A percentile compares a stretch with the other conserved stretches of the same genome.
These are phyloP conservation scores for Alitta virens DNA, from an alignment of 2,888 invertebrate genomes.

Conservation along the genomic window DNA sequence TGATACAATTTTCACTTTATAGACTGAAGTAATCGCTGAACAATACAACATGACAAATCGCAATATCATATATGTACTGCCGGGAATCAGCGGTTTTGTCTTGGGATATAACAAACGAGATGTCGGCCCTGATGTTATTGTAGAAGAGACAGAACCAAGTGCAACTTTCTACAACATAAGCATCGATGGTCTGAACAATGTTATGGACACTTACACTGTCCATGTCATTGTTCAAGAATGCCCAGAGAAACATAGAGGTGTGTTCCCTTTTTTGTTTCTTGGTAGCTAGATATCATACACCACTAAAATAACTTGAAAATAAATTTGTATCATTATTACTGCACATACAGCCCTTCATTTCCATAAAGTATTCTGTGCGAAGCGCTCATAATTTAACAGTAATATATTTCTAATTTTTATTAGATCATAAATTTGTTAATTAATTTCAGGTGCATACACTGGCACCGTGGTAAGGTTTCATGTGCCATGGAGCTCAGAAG, in stretches of 20 bases:
- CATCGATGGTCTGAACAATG: constrained; percentile 22
- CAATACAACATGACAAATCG: constrained; percentile 25
- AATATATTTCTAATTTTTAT: neutral
- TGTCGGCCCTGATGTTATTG: constrained; percentile 1
- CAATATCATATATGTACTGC: constrained; percentile 5
- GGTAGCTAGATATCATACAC: too few species aligned
- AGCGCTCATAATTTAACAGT: too few species aligned
- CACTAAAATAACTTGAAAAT: too few species aligned
- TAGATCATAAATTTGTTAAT: neutral
- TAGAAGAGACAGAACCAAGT: constrained; percentile 15
- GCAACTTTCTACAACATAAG: constrained; percentile 31
- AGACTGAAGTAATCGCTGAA: constrained; percentile 21
- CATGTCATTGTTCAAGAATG: constrained; percentile 17
- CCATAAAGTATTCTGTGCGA: too few species aligned
- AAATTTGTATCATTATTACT: too few species aligned
- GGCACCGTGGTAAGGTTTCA: constrained; percentile 23
- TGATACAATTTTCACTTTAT: neutral
- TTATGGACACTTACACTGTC: constrained; percentile 28
- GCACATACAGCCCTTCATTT: too few species aligned
- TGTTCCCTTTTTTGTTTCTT: too few species aligned
- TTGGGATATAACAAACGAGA: neutral
- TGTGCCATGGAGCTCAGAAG: constrained; percentile 28
- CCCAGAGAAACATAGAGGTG: constrained; percentile 7
- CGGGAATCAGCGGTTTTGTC: neutral
- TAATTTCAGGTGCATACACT: constrained; percentile 10